Percentiles rank a stretch among this genome's conserved stretches.
phyloP scores from a whole-genome alignment of 2,797 vertebrate species.

The Hirundo rustica region DNA sequence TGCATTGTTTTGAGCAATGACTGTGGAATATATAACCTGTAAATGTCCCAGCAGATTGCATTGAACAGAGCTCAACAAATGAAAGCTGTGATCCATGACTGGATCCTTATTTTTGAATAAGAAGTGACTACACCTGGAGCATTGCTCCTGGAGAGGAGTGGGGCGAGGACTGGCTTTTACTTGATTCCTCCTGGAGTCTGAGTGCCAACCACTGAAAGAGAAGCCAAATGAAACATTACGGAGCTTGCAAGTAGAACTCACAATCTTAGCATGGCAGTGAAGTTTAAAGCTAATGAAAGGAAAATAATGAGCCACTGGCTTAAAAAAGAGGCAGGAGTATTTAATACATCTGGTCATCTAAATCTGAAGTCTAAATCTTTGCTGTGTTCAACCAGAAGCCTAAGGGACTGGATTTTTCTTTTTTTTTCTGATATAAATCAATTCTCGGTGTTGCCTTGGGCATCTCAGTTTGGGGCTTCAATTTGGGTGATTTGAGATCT shows the following conservation, averaged over 20 bases:
- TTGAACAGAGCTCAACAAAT: background rate
- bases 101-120: background rate
- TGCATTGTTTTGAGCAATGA: background rate
- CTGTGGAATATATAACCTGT: background rate
- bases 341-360: background rate
- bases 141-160: background rate
- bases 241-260: background rate
- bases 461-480: background rate
- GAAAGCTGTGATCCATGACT: background rate
- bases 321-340: background rate
- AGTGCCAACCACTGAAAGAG: background rate
- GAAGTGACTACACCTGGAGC: background rate
- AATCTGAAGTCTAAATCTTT: background rate
- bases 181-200: background rate
- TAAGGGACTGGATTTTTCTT: background rate
- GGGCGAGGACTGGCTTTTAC: background rate
- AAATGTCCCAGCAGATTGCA: background rate
- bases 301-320: background rate
- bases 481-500: background rate
- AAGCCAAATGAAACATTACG: background rate
- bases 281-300: constrained; percentile 29
- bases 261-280: background rate
- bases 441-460: background rate
- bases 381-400: background rate
- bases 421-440: background rate